Evolutionary conservation across 2,797 vertebrate genomes (phyloP), one percentile per base, ranked within the genome.

Genomic region (Rhabdomys pumilio): DNA sequence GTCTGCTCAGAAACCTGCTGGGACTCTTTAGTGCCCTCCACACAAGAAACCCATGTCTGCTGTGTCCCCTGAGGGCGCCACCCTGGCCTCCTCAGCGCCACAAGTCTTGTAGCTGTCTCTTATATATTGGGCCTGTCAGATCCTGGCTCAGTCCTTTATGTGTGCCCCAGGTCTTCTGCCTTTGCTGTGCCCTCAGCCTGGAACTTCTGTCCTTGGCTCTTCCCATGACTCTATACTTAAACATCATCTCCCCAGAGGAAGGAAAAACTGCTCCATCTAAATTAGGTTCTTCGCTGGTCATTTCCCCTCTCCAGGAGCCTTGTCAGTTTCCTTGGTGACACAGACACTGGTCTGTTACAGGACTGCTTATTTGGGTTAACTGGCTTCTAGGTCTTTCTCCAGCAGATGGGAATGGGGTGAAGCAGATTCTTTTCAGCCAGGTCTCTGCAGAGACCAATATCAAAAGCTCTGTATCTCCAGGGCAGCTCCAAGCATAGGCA

Each of bases 241-340:
- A 85, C 79, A 92, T 89, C 96, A 95, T 82, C 50, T 95, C 72
- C 95, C 83, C 55, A 13, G 91, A 77, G 93, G 63, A 15, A 17
- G 15, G 13, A 93, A 69, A 41, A n/a, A 44, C 44, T 0, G 22
- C 47, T 90, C 90, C 26, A 34, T 94, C 90, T 96, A 89, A 94
- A 90, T 95, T 63, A 92, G 91, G 89, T 85, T 67, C 88, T 72
- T 65, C 38, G 63, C 67, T 9, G 1, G 59, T 75, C n/a, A 13
- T 67, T 22, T 4, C 24, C 82, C 86, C 72, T 92, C 76, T 91
- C 76, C 41, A 9, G 57, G 90, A 93, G 96, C 72, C 92, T 67
- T 95, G 96, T 94, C 96, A 82, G 83, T 89, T 92, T 96, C 93
- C 92, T 89, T 81, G 7, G 14, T 50, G 93, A 93, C 93, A 79